phyloP scores from a whole-genome alignment of 2,888 invertebrate genomes.

The Melinaea menophilus region DNA sequence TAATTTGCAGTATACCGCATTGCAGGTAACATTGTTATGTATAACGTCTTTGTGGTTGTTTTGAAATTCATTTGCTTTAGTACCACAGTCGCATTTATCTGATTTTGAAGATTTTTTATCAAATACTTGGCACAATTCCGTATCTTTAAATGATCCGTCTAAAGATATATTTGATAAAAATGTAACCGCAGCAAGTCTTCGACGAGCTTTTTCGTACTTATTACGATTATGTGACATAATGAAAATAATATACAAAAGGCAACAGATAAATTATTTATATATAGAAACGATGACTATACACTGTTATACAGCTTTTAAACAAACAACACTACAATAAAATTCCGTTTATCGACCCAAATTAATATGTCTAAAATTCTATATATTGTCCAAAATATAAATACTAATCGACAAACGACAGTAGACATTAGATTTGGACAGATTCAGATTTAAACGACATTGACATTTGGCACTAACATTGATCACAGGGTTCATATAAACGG shows the following conservation, averaged over 20 bases:
- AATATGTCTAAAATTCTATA: too few relatives aligned
- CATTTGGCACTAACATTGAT: background rate
- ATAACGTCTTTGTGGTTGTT: conserved; percentile 48
- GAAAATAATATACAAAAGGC: background rate
- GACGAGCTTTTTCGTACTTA: conserved; percentile 83
- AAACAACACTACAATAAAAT: background rate
- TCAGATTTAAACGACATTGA: conserved; percentile 7
- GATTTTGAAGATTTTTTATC: conserved; percentile 45
- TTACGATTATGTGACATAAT: conserved; percentile 60
- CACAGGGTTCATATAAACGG: too few relatives aligned
- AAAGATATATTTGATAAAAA: conserved; percentile 97
- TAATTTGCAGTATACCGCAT: conserved; percentile 43
- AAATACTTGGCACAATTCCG: conserved; percentile 59
- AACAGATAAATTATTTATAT: background rate
- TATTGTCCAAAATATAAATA: conserved; percentile 7
- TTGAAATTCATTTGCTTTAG: conserved; percentile 41
- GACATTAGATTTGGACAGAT: background rate
- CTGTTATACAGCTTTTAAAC: background rate
- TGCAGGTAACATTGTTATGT: conserved; percentile 41
- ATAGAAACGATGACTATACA: background rate
- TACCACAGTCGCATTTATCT: conserved; percentile 47
- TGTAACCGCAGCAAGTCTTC: conserved; percentile 93
- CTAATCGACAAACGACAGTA: conserved; percentile 7
- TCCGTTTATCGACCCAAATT: too few relatives aligned
- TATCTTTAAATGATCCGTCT: conserved; percentile 91